A percentile compares a stretch with the other conserved stretches of the same genome.
Conservation (phyloP, 1,140 invertebrate species). For the Saxidomus purpurata region DNA sequence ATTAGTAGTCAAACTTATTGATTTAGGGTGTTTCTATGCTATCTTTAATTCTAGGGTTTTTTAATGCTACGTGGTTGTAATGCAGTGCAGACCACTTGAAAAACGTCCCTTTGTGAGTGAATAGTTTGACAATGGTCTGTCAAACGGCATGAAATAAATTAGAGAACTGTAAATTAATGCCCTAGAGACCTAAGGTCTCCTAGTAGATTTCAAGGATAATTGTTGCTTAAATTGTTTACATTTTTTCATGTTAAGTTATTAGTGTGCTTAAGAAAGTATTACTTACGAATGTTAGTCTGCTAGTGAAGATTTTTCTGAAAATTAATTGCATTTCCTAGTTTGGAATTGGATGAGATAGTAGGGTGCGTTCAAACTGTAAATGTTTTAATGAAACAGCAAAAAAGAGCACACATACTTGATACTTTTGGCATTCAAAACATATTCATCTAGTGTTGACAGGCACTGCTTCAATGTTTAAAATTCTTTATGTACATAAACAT, state of each 20-base stretch:
- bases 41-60: neutral
- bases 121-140: slow-evolving; percentile 9
- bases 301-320: neutral
- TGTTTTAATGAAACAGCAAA: neutral
- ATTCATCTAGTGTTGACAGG: neutral
- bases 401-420: slow-evolving; percentile 8
- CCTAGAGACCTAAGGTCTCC: slow-evolving; percentile 18
- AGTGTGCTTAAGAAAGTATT: neutral
- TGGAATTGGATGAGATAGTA: neutral
- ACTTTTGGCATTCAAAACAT: slow-evolving; percentile 32
- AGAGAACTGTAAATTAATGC: slow-evolving; percentile 13
- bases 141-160: slow-evolving; percentile 10
- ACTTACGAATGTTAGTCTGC: neutral
- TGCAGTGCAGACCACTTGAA: neutral
- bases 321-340: neutral
- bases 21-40: neutral
- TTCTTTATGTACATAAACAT: neutral
- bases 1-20: neutral
- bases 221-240: slow-evolving; percentile 35
- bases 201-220: slow-evolving; percentile 24
- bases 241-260: neutral
- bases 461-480: slow-evolving; percentile 2
- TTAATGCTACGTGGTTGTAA: neutral
- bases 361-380: too few species aligned
- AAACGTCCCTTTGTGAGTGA: slow-evolving; percentile 4